Evolutionary conservation across 1,140 invertebrate species (phyloP), one percentile per base, ranked within the genome.

Genomic region (Drosophila tropicalis): DNA sequence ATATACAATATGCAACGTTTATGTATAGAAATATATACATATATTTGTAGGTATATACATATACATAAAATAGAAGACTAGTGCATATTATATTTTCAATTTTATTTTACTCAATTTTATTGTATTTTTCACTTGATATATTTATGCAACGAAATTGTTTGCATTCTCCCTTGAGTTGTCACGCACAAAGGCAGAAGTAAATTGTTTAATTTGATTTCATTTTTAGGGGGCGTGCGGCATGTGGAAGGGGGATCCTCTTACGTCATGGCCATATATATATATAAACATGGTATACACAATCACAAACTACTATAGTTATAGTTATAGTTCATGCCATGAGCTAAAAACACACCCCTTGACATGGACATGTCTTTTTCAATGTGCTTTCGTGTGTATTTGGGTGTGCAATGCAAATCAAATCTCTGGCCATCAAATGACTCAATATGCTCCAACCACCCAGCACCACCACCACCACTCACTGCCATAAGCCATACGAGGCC

Each of bases 191-290:
- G 81, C 77, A 74, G 63, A 84, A 84, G 77, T 78, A 89, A 90
- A 90, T 90, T 89, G 84, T 89, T 90, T 89, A 89, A 89, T 89
- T 89, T 89, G 85, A 89, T 89, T 90, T 89, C 58, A 79, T 39
- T 65, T 44, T 69, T 65, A 51, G 67, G 36, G 10, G 34, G 2
- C 10, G 6, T 36, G 34, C 7, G 10, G 34, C 9, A 10, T 9
- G 0, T 12, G 36, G 36, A 13, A 13, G 3, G 36, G 12, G 36
- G 36, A 39, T 13, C 22, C 83, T 74, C 82, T 86, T 86, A 84
- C 83, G 79, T 86, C 82, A 86, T 79, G 65, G 55, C 44, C 44
- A 19, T 19, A 47, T 19, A 19, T 9, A 1, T 47, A 19, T 51
- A 47, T 47, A 47, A 2, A 47, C 17, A 6, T 6, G 5, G 29